A percentile compares a stretch with the other conserved stretches of the same genome.
These are phyloP conservation scores for Gymnobelideus leadbeateri DNA, from an alignment of 2,113 vertebrate species.

Conservation along the genomic window DNA sequence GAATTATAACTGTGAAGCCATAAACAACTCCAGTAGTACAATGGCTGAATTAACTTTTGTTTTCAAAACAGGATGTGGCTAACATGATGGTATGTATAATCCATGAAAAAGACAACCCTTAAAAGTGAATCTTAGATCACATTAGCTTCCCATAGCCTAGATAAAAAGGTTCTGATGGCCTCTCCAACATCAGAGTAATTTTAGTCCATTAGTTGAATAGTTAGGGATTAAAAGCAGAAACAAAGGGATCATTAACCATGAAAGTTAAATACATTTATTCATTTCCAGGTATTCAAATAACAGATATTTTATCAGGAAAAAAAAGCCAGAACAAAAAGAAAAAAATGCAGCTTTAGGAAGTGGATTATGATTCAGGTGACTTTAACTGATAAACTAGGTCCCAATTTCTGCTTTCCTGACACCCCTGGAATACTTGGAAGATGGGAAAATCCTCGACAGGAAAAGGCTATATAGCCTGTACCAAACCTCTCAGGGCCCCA, in stretches of 20 bases:
- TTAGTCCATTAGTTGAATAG: slow-evolving; percentile 77
- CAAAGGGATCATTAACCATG: slow-evolving; percentile 73
- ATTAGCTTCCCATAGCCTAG: slow-evolving; percentile 52
- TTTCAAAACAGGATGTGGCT: slow-evolving; percentile 21
- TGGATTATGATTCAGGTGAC: background rate
- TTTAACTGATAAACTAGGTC: background rate
- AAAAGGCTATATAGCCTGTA: background rate
- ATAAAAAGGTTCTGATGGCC: slow-evolving; percentile 61
- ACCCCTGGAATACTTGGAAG: background rate
- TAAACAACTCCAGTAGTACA: background rate
- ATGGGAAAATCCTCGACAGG: background rate
- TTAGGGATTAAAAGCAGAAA: slow-evolving; percentile 74
- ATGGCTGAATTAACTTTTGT: background rate
- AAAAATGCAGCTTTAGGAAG: background rate
- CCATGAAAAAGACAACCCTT: slow-evolving; percentile 54
- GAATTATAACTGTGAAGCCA: background rate
- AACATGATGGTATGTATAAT: slow-evolving; percentile 35
- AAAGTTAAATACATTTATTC: slow-evolving; percentile 75
- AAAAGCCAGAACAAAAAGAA: background rate
- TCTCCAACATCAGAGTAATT: slow-evolving; percentile 74
- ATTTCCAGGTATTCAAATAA: slow-evolving; percentile 62
- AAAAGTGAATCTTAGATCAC: slow-evolving; percentile 49
- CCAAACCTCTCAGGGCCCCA: background rate
- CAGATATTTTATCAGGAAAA: slow-evolving; percentile 64
- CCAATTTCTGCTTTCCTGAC: background rate